These are phyloP conservation scores for Calycopis cecrops DNA, from an alignment of 1,140 invertebrate species.

Conservation along the genomic window DNA sequence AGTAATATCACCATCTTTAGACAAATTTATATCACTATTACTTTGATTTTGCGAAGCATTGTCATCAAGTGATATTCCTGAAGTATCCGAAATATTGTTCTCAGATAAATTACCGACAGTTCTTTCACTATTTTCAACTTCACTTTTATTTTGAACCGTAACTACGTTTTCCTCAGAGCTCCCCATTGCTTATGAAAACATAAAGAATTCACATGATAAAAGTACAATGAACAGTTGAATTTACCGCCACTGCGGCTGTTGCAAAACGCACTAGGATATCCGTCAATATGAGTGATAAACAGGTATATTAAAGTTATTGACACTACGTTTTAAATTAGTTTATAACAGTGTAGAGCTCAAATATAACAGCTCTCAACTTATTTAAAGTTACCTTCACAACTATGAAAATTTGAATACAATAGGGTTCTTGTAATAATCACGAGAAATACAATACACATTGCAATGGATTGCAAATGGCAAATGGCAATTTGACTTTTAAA, in stretches of 20 bases:
- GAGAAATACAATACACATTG: slow-evolving; percentile 34
- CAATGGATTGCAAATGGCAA: slow-evolving; percentile 32
- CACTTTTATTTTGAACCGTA: slow-evolving; percentile 84
- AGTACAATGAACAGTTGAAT: slow-evolving; percentile 55
- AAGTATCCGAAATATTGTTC: slow-evolving; percentile 41
- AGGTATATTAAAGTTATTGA: slow-evolving; percentile 37
- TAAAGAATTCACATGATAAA: slow-evolving; percentile 29
- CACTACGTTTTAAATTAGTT: neutral
- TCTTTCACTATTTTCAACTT: slow-evolving; percentile 76
- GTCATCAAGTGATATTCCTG: slow-evolving; percentile 35
- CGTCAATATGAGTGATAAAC: slow-evolving; percentile 67
- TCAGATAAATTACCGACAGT: slow-evolving; percentile 49
- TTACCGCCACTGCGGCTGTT: slow-evolving; percentile 66
- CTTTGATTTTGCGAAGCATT: slow-evolving; percentile 70
- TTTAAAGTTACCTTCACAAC: neutral
- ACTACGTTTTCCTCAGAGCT: slow-evolving; percentile 74
- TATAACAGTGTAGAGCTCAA: slow-evolving; percentile 12
- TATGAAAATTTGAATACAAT: slow-evolving; percentile 24
- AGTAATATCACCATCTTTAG: slow-evolving; percentile 44
- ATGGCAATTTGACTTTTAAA: slow-evolving; percentile 44
- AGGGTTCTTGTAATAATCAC: slow-evolving; percentile 27
- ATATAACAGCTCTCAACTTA: slow-evolving; percentile 7
- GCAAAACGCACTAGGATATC: slow-evolving; percentile 69
- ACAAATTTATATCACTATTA: slow-evolving; percentile 38
- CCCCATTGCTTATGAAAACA: slow-evolving; percentile 44